Evolutionary conservation across 2,797 vertebrate species (phyloP).

Genomic region (Eulemur mongoz): DNA sequence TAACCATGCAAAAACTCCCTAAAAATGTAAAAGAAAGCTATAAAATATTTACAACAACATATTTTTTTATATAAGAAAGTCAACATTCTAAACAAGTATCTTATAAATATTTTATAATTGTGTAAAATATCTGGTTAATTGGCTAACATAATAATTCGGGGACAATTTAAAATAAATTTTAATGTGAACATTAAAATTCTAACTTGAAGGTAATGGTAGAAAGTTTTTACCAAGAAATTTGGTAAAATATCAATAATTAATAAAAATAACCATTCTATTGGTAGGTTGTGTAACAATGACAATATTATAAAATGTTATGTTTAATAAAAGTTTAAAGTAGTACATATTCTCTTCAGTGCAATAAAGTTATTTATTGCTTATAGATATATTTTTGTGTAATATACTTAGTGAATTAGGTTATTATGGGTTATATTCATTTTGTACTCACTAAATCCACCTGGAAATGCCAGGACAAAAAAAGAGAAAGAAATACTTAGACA

Average conservation of each 20-base stretch:
- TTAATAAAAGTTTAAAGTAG: not conserved
- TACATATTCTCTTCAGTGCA: not conserved
- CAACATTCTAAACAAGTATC: not conserved
- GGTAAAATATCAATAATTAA: slow-evolving; percentile 26
- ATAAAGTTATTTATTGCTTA: not conserved
- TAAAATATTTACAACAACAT: not conserved
- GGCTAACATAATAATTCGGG: not conserved
- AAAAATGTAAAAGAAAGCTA: slow-evolving; percentile 17
- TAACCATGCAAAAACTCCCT: not conserved
- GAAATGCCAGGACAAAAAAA: not conserved
- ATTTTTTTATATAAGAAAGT: not conserved
- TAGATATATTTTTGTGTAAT: not conserved
- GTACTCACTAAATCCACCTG: not conserved
- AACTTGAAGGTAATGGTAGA: not conserved
- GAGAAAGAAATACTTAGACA: not conserved
- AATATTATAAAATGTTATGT: not conserved
- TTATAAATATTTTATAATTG: slow-evolving; percentile 2
- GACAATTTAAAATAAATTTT: slow-evolving; percentile 8
- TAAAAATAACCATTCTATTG: not conserved
- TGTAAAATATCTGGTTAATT: not conserved
- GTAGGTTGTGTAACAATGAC: not conserved
- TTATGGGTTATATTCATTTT: not conserved
- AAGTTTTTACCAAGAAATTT: not conserved
- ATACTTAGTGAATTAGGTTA: not conserved
- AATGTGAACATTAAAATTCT: slow-evolving; percentile 12